These are phyloP conservation scores for Drosophila paramelanica DNA, from an alignment of 2,888 invertebrate genomes.

Conservation along the genomic window DNA sequence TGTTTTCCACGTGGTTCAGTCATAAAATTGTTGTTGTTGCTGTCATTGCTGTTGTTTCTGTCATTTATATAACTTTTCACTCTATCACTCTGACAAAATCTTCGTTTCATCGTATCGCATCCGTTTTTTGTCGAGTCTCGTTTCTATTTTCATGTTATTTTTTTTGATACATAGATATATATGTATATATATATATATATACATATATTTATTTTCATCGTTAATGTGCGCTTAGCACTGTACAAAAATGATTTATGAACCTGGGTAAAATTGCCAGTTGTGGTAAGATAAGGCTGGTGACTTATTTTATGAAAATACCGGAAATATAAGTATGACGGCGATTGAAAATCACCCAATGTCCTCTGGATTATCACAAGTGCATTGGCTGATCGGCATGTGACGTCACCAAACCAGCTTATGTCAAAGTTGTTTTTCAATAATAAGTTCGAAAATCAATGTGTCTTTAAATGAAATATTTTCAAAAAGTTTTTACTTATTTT, in stretches of 20 bases:
- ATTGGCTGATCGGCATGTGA: conserved; percentile 3
- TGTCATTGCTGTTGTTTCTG: conserved; percentile 36
- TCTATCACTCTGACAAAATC: conserved; percentile 31
- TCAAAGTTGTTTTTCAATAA: no score
- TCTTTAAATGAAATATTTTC: background rate
- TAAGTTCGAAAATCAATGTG: no score
- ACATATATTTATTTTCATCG: conserved; percentile 18
- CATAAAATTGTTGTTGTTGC: conserved; percentile 29
- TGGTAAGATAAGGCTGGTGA: conserved; percentile 27
- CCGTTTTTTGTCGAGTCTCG: conserved; percentile 7
- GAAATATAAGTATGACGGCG: conserved; percentile 13
- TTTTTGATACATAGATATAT: background rate
- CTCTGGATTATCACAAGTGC: conserved; percentile 2
- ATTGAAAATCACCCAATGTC: background rate
- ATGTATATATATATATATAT: background rate
- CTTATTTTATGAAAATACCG: conserved; percentile 9
- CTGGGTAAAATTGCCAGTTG: conserved; percentile 18
- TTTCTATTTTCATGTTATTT: conserved; percentile 6
- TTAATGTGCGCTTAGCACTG: conserved; percentile 30
- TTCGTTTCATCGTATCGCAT: conserved; percentile 41
- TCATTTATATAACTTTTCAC: conserved; percentile 41
- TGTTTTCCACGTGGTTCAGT: conserved; percentile 54
- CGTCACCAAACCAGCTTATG: background rate
- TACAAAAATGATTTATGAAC: conserved; percentile 50
- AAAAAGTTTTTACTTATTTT: no score